A percentile compares a stretch with the other conserved stretches of the same genome.
Evolutionary conservation across 2,888 invertebrate genomes (phyloP).

Genomic region (Trichacis sp.): DNA sequence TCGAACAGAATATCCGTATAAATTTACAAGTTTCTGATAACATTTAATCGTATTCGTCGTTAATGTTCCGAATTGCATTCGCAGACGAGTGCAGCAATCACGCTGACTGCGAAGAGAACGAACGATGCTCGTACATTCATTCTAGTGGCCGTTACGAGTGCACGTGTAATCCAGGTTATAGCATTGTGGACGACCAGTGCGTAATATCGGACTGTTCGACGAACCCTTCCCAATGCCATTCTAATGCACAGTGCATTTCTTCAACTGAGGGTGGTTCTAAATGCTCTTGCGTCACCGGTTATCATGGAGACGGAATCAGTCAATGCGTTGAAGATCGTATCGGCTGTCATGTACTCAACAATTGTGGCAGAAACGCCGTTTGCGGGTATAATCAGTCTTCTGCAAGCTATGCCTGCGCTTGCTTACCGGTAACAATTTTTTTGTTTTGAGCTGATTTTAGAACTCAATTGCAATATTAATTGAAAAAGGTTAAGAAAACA

Average conservation of each 20-base stretch:
- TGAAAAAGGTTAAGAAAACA: no score
- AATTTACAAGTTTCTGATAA: background rate
- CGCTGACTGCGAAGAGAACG: conserved; percentile 78
- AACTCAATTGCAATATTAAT: no score
- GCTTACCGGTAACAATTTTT: conserved; percentile 58
- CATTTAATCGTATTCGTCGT: background rate
- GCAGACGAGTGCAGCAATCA: conserved; percentile 75
- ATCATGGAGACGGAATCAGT: conserved; percentile 62
- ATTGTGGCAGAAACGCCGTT: conserved; percentile 84
- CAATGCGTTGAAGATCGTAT: conserved; percentile 63
- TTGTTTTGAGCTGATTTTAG: no score
- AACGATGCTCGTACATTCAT: conserved; percentile 78
- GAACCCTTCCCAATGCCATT: conserved; percentile 71
- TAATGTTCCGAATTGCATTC: background rate
- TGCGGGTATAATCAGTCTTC: conserved; percentile 72
- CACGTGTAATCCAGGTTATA: conserved; percentile 81
- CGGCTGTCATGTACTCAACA: conserved; percentile 80
- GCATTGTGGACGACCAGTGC: conserved; percentile 65
- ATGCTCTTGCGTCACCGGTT: conserved; percentile 77
- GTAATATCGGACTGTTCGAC: conserved; percentile 59
- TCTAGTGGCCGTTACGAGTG: conserved; percentile 77
- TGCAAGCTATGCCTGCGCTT: conserved; percentile 59
- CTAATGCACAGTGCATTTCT: conserved; percentile 70
- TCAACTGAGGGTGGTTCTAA: conserved; percentile 69
- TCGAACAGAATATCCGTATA: no score